These are phyloP conservation scores for Delichon dasypus DNA, from an alignment of 2,797 vertebrate genomes.

Conservation along the genomic window DNA sequence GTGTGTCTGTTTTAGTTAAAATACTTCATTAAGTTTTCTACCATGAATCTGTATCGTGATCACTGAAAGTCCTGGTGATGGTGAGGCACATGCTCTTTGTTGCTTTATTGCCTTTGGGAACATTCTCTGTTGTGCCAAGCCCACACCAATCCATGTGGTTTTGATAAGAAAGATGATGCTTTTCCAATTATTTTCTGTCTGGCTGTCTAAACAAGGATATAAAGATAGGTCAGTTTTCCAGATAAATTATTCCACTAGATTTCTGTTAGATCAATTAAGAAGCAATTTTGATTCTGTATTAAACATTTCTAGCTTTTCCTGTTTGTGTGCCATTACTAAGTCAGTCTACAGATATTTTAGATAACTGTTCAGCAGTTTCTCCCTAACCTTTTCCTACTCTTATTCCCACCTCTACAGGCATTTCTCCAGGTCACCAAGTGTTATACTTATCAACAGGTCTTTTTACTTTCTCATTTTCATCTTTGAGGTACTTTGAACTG, in stretches of 20 bases:
- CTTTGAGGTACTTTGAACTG: background rate
- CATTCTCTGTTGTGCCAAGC: accelerated
- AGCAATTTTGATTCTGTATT: background rate
- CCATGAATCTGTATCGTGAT: background rate
- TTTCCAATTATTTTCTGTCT: background rate
- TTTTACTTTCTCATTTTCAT: background rate
- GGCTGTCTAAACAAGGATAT: background rate
- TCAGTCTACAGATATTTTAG: background rate
- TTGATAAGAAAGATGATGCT: background rate
- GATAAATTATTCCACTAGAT: background rate
- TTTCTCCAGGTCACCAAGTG: background rate
- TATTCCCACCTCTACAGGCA: background rate
- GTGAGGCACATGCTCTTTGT: background rate
- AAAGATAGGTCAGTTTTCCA: background rate
- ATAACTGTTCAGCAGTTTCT: background rate
- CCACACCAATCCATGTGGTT: background rate
- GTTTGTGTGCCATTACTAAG: background rate
- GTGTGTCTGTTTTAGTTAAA: background rate
- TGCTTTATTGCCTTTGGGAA: background rate
- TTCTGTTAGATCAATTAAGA: background rate
- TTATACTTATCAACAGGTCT: background rate
- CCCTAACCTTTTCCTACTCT: background rate
- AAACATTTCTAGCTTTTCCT: background rate
- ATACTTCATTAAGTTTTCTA: background rate
- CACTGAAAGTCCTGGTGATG: background rate